Percentiles rank a stretch among this genome's conserved stretches.
These are phyloP conservation scores for Formica aserva DNA, from an alignment of 2,888 invertebrate species.

Conservation along the genomic window DNA sequence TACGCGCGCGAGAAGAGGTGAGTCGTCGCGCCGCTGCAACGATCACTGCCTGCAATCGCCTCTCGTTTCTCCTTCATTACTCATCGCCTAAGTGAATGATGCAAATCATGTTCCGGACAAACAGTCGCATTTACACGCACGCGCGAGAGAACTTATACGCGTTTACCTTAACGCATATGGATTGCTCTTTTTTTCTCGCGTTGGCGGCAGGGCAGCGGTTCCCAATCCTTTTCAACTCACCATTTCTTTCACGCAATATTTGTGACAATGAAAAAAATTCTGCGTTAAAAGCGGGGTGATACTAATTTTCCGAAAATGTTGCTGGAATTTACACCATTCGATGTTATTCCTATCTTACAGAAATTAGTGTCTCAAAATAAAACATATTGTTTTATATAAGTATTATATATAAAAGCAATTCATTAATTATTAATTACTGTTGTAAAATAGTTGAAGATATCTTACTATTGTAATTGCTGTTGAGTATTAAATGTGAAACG, in stretches of 20 bases:
- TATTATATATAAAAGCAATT: not conserved
- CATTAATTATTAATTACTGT: not conserved
- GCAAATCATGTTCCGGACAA: conserved; percentile 69
- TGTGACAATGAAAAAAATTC: not conserved
- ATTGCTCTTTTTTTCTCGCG: conserved; percentile 23
- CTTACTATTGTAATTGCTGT: not conserved
- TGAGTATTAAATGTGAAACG: not conserved
- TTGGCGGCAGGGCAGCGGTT: conserved; percentile 29
- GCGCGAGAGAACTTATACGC: conserved; percentile 18
- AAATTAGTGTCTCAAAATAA: not conserved
- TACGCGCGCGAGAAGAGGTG: conserved; percentile 35
- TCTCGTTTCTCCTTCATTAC: conserved; percentile 61
- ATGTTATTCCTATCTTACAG: not conserved
- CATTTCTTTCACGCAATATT: not conserved
- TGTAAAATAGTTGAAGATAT: not conserved
- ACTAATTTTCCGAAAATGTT: not conserved
- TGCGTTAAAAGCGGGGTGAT: not conserved
- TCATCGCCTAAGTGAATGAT: conserved; percentile 65
- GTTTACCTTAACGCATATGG: conserved; percentile 20
- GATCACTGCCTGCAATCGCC: conserved; percentile 51
- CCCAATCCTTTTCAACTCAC: not conserved
- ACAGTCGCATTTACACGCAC: conserved; percentile 42
- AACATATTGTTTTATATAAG: not conserved
- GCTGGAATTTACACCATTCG: not conserved
- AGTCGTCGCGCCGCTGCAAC: conserved; percentile 44